Base-by-base conservation (phyloP, 2,797 vertebrate genomes). In the Mallotus villosus region DNA sequence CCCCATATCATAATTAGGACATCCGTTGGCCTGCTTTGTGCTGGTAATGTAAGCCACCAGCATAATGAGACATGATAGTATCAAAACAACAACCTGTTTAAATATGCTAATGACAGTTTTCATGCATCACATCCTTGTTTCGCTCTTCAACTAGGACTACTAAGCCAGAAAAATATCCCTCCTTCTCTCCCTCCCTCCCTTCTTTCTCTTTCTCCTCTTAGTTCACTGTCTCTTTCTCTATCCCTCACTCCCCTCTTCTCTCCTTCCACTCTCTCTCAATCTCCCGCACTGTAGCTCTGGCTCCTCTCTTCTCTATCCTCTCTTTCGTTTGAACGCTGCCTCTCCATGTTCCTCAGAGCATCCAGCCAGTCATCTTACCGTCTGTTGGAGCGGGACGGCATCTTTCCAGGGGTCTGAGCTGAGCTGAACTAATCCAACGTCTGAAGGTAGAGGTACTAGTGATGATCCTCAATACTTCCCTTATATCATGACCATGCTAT, bases 21-120 rank as follows among this genome's bases (percentile, higher is more conserved):
- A 70, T 76, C 84, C 84, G 63, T 76, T 77, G 79, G 74, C 80
- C 74, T 84, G 76, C 82, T 90, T 81, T 83, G 85, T 71, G 58
- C 75, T 86, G 87, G 76, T 87, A 85, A 90, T 89, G 89, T 84
- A 68, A 67, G 65, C 74, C 55, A 61, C 70, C 72, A 49, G 67
- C 81, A 85, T 83, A 85, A 87, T 84, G 77, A 84, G 87, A 87
- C 82, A 78, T 73, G 79, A 84, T 75, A 74, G 65, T 74, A 85
- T 81, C 71, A 78, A 87, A 87, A 84, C 82, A 87, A 81, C 74
- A 76, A 78, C 84, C 84, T 90, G 68, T 88, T 81, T 4, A 76
- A 84, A 86, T 87, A 86, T 81, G 79, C 77, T 87, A 89, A 90
- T 82, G 82, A 85, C 74, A 63, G 84, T 85, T 86, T 89, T 81